Evolutionary conservation across 2,113 vertebrate species (phyloP), one percentile per base, ranked within the genome.

Genomic region (Pteropus alecto): DNA sequence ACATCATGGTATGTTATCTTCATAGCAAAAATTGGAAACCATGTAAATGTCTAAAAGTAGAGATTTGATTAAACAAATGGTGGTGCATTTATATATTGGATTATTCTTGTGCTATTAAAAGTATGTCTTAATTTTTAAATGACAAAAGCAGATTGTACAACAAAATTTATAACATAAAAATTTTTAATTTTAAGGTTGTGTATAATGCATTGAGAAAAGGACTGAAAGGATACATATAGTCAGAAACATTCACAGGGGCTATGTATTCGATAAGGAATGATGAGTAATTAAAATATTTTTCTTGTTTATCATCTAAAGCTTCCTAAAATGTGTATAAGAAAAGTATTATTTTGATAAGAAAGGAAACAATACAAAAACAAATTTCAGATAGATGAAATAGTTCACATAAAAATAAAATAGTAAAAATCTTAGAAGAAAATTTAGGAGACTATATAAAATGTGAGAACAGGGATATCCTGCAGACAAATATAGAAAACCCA

Each of bases 401-500:
- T 87, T 77, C 82, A 87, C 67, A 15, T 48, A 77, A 68, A 97
- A 94, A 60, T 81, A 89, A 96, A 81, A 81, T 26, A 65, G 56
- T 58, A 76, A 92, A 89, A 58, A 68, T 70, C 58, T 82, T 87
- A 61, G 60, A 56, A 89, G 61, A 82, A 87, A 87, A 90, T 71
- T 84, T 76, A 90, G 73, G 43, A 77, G 24, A 63, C 43, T 77
- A 73, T 86, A 86, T 93, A 67, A 90, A 74, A 91, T 85, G 24
- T 68, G 54, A n/a, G 26, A 46, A 58, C 1, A 79, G 33, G n/a
- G 38, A 65, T 4, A 46, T 79, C n/a, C 30, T 33, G 5, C 38
- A 91, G 90, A 74, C 30, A 76, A 88, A 92, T 43, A 76, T 33
- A 82, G 63, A 7, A 22, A 88, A 78, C 46, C 5, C 35, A 48